Base-by-base conservation (phyloP, 2,113 vertebrate genomes). In the Serilophus lunatus region DNA sequence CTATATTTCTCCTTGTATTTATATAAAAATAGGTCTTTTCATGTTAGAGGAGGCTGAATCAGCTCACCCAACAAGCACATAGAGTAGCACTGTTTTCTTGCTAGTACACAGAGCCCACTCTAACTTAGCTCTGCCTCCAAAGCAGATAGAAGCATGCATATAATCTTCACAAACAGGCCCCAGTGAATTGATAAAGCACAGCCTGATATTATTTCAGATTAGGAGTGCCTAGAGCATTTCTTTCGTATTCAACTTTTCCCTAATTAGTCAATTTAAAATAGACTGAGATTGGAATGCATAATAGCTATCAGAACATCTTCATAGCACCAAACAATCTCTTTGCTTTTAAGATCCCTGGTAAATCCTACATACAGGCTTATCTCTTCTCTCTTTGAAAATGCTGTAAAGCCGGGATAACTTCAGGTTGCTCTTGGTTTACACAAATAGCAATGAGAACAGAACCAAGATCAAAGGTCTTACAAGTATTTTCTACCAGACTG, bases 311-410 rank as follows among this genome's bases (percentile, higher is more conserved):
- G 65, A 91, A 70, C 64, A 88, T 82, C 95, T 96, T 89, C 81
- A 82, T n/a, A 87, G 65, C 9, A 12, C 50, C 53, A 88, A 94
- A 75, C 56, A 77, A 54, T 42, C 63, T 83, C 92, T 91, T 92
- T 90, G 70, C 28, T 90, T 80, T 94, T 75, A 82, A 86, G 79
- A 93, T 94, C 68, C 45, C 63, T 82, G 57, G 54, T 74, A 93
- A 94, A 56, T 65, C 53, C 93, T 92, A 87, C 20, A 57, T 61
- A 22, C 2, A 0, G 15, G 33, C 59, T 97, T 95, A 96, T 94
- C 95, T 96, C n/a, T 69, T 40, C 33, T 80, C 42, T 74, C 88
- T 94, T 96, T 96, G 95, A 95, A 96, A 91, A 89, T 69, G 90
- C 59, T 90, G 70, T 93, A 94, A 96, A 95, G 61, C 18, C 26